phyloP scores from a whole-genome alignment of 1,140 invertebrate genomes.

The Calosoma granatense region DNA sequence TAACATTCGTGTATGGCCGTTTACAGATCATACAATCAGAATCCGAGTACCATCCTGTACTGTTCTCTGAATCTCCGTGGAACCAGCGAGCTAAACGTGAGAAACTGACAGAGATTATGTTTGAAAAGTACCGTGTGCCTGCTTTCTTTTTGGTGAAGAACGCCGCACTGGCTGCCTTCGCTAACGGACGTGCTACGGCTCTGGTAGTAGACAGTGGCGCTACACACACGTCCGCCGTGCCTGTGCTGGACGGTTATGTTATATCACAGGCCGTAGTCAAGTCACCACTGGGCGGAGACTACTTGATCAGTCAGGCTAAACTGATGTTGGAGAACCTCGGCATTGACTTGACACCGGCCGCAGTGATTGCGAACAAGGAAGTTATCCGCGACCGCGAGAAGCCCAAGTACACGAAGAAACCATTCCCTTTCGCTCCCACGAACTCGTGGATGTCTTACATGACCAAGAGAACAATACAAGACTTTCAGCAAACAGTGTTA shows the following conservation, averaged over 20 bases:
- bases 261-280: conserved; percentile 83
- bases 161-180: conserved; percentile 87
- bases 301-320: conserved; percentile 76
- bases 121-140: conserved; percentile 93
- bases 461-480: conserved; percentile 68
- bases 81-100: conserved; percentile 78
- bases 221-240: conserved; percentile 88
- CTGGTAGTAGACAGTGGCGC: conserved; percentile 88
- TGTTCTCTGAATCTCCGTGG: conserved; percentile 93
- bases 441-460: conserved; percentile 84
- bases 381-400: conserved; percentile 74
- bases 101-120: conserved; percentile 86
- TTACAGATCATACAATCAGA: conserved; percentile 65
- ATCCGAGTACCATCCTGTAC: conserved; percentile 79
- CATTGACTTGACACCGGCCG: conserved; percentile 80
- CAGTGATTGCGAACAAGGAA: conserved; percentile 68
- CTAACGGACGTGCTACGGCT: conserved; percentile 84
- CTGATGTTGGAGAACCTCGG: conserved; percentile 66
- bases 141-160: conserved; percentile 94
- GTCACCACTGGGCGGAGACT: conserved; percentile 82
- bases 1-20: too few species aligned
- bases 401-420: conserved; percentile 66
- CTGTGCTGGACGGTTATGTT: conserved; percentile 84
- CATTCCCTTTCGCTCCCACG: conserved; percentile 74
- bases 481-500: conserved; percentile 71